These are phyloP conservation scores for Spisula solida DNA, from an alignment of 2,888 invertebrate genomes.

Conservation along the genomic window DNA sequence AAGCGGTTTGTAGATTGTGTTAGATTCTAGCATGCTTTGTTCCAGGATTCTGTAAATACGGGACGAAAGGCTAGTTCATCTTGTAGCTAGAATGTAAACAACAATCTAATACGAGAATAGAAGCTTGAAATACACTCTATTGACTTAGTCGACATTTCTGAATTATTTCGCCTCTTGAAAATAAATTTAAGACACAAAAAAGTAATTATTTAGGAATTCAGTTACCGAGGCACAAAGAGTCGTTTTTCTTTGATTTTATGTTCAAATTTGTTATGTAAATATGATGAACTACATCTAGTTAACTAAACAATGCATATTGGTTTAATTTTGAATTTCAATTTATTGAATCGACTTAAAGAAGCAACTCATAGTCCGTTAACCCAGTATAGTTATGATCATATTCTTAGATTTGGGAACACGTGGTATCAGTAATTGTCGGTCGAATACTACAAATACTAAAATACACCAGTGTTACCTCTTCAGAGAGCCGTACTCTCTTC, in stretches of 20 bases:
- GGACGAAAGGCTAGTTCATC: slow-evolving; percentile 5
- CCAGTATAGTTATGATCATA: too few species aligned
- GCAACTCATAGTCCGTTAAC: too few species aligned
- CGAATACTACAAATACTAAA: too few species aligned
- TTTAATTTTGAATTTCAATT: neutral
- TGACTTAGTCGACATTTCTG: slow-evolving; percentile 21
- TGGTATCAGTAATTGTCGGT: too few species aligned
- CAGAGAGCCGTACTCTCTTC: too few species aligned
- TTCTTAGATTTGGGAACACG: too few species aligned
- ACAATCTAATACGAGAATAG: neutral
- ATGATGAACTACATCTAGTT: neutral
- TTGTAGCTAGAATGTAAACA: slow-evolving; percentile 23
- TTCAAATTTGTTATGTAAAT: slow-evolving; percentile 14
- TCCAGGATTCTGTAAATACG: slow-evolving; percentile 17
- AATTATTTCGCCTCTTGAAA: slow-evolving; percentile 28
- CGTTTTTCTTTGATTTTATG: slow-evolving; percentile 26
- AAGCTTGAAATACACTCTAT: slow-evolving; percentile 9
- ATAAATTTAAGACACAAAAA: slow-evolving; percentile 28
- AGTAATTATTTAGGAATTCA: slow-evolving; percentile 5
- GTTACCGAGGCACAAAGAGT: neutral
- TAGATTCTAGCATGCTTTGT: slow-evolving; percentile 10
- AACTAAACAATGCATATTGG: neutral
- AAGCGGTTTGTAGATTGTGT: slow-evolving; percentile 18
- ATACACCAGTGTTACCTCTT: too few species aligned
- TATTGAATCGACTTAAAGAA: too few species aligned